Conservation (phyloP, 2,797 vertebrate genomes). For the Malacoraja senta region DNA sequence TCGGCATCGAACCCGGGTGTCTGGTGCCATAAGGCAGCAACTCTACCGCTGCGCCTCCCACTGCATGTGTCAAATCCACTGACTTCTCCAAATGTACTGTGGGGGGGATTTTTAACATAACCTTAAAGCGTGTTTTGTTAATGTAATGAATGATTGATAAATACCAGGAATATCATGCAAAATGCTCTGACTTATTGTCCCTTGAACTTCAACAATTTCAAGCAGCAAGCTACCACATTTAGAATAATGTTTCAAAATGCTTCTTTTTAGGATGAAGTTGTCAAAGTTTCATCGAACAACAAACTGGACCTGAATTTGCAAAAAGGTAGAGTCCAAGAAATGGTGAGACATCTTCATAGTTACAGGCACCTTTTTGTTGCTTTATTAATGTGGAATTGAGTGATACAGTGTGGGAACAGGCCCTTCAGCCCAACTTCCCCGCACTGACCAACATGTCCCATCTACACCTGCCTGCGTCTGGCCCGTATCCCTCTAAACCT, state of each 20-base stretch:
- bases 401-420: no score
- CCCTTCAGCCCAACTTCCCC: no score
- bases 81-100: neutral
- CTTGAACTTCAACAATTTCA: neutral
- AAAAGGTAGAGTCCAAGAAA: slow-evolving; percentile 81
- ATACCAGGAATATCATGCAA: no score
- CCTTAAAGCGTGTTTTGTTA: neutral
- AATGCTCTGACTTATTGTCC: neutral
- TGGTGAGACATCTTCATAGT: slow-evolving; percentile 63
- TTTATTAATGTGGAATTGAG: neutral
- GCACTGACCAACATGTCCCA: no score
- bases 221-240: neutral
- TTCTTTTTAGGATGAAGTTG: slow-evolving; percentile 74
- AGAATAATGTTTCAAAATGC: neutral
- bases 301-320: slow-evolving; percentile 82
- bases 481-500: no score
- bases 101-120: neutral
- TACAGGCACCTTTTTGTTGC: neutral
- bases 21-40: no score
- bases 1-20: no score
- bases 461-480: no score
- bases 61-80: neutral
- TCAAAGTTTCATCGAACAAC: slow-evolving; percentile 74
- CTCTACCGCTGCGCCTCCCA: no score
- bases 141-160: neutral